A percentile compares a stretch with the other conserved stretches of the same genome.
These are phyloP conservation scores for Petromus typicus DNA, from an alignment of 2,113 vertebrate genomes.

Conservation along the genomic window DNA sequence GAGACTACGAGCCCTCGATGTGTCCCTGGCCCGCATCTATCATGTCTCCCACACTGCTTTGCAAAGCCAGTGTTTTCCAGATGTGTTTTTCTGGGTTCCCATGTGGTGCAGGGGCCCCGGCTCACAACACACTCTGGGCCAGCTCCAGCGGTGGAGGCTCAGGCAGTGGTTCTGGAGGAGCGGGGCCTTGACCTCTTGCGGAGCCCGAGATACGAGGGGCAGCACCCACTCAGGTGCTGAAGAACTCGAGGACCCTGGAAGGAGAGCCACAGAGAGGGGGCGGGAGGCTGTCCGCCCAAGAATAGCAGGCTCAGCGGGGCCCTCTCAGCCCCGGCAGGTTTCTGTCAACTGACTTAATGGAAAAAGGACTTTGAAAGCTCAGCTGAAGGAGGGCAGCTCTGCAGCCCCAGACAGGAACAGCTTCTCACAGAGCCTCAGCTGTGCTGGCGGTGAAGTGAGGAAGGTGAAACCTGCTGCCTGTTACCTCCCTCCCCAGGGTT, in stretches of 20 bases:
- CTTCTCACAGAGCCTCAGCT: conserved; percentile 28
- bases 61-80: conserved; percentile 4
- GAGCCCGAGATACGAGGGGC: no score
- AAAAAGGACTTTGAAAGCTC: background rate
- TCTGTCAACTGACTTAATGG: background rate
- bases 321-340: background rate
- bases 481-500: conserved; percentile 37
- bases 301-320: background rate
- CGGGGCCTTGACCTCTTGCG: no score
- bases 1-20: fast-evolving
- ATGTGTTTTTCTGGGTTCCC: background rate
- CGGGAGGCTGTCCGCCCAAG: no score
- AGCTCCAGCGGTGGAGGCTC: background rate
- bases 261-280: no score
- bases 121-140: no score
- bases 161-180: no score
- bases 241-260: no score
- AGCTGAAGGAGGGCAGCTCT: background rate
- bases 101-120: no score
- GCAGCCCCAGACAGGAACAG: background rate
- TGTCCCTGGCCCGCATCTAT: no score
- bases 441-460: conserved; percentile 46
- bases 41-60: background rate
- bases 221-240: no score
- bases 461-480: background rate